A percentile compares a stretch with the other conserved stretches of the same genome.
Evolutionary conservation across 2,888 invertebrate genomes (phyloP).

Genomic region (Leucoma salicis): DNA sequence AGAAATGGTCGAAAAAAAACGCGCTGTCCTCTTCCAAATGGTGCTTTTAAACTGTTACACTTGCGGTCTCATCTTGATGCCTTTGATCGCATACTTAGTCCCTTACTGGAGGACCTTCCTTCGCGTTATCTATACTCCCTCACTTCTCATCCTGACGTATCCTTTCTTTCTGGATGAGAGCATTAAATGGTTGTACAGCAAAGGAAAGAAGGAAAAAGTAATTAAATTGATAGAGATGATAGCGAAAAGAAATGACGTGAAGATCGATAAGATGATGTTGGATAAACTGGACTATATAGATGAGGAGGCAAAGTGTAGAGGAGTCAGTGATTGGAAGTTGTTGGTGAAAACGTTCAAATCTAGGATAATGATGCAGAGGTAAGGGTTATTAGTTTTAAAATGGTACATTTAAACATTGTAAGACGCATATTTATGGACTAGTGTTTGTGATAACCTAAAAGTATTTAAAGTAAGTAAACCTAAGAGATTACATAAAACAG

Average conservation of each 20-base stretch:
- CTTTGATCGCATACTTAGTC: slow-evolving; percentile 66
- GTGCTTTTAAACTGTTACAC: slow-evolving; percentile 72
- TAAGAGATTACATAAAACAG: no score
- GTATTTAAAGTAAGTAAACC: no score
- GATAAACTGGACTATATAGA: slow-evolving; percentile 58
- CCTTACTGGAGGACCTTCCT: slow-evolving; percentile 74
- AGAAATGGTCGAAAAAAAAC: slow-evolving; percentile 70
- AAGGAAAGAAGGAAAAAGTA: slow-evolving; percentile 60
- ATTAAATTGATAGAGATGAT: slow-evolving; percentile 62
- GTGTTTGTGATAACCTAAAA: no score
- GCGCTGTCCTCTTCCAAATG: slow-evolving; percentile 68
- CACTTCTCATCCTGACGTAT: slow-evolving; percentile 62
- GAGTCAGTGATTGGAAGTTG: slow-evolving; percentile 53
- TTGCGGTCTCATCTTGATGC: slow-evolving; percentile 64
- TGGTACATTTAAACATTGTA: no score
- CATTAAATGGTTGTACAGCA: slow-evolving; percentile 73
- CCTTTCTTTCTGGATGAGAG: slow-evolving; percentile 71
- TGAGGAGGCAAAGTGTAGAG: slow-evolving; percentile 44
- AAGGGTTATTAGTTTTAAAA: no score
- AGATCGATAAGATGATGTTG: slow-evolving; percentile 49
- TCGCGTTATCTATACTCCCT: slow-evolving; percentile 68
- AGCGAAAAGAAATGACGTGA: slow-evolving; percentile 58
- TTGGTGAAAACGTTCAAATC: slow-evolving; percentile 67
- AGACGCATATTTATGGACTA: no score
- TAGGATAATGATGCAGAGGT: slow-evolving; percentile 65